Evolutionary conservation across 2,888 invertebrate species (phyloP).

Genomic region (Fabriciana adippe): DNA sequence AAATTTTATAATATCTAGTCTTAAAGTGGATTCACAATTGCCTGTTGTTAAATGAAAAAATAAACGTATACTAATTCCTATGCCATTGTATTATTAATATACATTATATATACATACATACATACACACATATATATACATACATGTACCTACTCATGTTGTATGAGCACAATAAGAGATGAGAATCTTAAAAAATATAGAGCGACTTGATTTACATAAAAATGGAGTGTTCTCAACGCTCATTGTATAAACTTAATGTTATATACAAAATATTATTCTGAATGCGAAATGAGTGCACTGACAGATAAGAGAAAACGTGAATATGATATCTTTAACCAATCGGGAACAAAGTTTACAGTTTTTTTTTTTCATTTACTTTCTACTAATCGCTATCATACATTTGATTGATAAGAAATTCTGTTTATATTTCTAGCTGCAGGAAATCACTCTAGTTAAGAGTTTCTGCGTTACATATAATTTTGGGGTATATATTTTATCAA

Average conservation of each 20-base stretch:
- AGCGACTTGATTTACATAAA: constrained; percentile 19
- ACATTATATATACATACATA: too few species aligned
- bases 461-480: constrained; percentile 13
- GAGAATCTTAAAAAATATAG: constrained; percentile 5
- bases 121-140: too few species aligned
- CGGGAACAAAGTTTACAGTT: constrained; percentile 38
- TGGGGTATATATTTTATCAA: constrained; percentile 28
- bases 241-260: constrained; percentile 25
- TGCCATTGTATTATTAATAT: too few species aligned
- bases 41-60: too few species aligned
- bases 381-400: constrained; percentile 41
- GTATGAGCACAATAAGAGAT: background rate
- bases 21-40: too few species aligned
- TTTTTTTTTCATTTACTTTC: constrained; percentile 43
- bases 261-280: constrained; percentile 38
- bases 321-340: constrained; percentile 43
- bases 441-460: constrained; percentile 13
- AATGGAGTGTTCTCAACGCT: constrained; percentile 5
- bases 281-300: constrained; percentile 58
- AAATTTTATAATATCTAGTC: too few species aligned
- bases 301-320: constrained; percentile 59
- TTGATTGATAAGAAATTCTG: constrained; percentile 20
- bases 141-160: too few species aligned
- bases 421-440: constrained; percentile 12
- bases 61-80: too few species aligned